A percentile compares a stretch with the other conserved stretches of the same genome.
These are phyloP conservation scores for Bombus soroeensis DNA, from an alignment of 1,140 invertebrate species.

Conservation along the genomic window DNA sequence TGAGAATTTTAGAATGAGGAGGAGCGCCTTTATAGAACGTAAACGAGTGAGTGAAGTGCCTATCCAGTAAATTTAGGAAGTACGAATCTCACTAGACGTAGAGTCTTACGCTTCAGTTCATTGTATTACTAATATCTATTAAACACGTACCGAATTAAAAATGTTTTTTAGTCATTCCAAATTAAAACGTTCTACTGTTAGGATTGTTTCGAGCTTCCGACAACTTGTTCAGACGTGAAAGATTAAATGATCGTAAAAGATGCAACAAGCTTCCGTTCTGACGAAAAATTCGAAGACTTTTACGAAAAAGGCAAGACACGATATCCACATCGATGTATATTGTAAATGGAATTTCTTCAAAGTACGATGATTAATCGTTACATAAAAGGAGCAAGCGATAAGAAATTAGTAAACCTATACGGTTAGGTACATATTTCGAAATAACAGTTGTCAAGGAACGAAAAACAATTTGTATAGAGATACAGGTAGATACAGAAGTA, in stretches of 20 bases:
- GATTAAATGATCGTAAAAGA: too few species aligned
- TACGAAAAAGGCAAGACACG: too few species aligned
- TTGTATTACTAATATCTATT: not conserved
- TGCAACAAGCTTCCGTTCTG: too few species aligned
- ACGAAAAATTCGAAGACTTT: too few species aligned
- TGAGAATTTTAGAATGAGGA: conserved; percentile 1
- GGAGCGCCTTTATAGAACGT: not conserved
- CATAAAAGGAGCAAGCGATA: rapidly evolving
- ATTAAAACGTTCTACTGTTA: not conserved
- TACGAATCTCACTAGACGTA: not conserved
- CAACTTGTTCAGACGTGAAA: not conserved
- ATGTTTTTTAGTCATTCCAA: rapidly evolving
- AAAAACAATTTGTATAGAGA: not conserved
- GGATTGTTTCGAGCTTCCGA: not conserved
- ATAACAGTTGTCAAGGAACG: not conserved
- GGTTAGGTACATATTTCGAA: not conserved
- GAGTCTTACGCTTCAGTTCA: not conserved
- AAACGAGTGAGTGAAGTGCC: not conserved
- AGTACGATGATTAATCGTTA: not conserved
- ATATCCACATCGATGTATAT: too few species aligned
- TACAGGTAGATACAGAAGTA: too few species aligned
- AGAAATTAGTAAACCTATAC: not conserved
- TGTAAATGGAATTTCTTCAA: too few species aligned
- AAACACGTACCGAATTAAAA: not conserved
- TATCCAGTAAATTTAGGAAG: not conserved